These are phyloP conservation scores for Daboia siamensis DNA, from an alignment of 2,113 vertebrate genomes.

Conservation along the genomic window DNA sequence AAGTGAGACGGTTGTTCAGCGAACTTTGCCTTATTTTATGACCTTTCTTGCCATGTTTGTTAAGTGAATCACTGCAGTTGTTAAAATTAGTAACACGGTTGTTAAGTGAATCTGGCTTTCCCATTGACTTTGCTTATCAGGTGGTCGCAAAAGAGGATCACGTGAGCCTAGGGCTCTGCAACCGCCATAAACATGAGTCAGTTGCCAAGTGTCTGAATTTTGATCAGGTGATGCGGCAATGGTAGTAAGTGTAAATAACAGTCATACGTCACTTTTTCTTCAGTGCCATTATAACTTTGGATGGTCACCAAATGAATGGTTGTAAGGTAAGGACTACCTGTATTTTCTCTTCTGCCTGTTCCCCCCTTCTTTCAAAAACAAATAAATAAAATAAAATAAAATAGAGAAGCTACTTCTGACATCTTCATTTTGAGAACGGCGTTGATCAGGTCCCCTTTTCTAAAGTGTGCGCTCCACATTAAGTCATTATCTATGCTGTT, in stretches of 20 bases:
- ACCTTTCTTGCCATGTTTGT: too few relatives aligned
- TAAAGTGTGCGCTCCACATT: conserved; percentile 91
- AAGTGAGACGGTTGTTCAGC: neutral
- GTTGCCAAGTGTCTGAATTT: neutral
- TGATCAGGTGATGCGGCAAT: neutral
- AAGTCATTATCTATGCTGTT: conserved; percentile 94
- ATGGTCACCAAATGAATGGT: neutral
- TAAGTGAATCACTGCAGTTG: neutral
- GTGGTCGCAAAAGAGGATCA: neutral
- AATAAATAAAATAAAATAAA: neutral
- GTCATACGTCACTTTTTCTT: neutral
- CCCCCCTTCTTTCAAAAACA: neutral
- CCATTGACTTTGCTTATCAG: neutral
- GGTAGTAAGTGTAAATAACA: neutral
- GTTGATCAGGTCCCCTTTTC: conserved; percentile 79
- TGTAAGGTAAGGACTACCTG: neutral
- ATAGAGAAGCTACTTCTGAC: conserved; percentile 77
- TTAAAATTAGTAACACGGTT: neutral
- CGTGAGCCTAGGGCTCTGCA: too few relatives aligned
- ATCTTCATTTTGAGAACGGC: conserved; percentile 84
- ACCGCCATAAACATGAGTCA: neutral
- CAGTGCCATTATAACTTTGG: neutral
- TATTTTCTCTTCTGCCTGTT: neutral
- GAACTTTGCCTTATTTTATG: neutral
- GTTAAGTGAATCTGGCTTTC: neutral